Conservation (phyloP, 2,888 invertebrate genomes). For the Crocallis elinguaria region DNA sequence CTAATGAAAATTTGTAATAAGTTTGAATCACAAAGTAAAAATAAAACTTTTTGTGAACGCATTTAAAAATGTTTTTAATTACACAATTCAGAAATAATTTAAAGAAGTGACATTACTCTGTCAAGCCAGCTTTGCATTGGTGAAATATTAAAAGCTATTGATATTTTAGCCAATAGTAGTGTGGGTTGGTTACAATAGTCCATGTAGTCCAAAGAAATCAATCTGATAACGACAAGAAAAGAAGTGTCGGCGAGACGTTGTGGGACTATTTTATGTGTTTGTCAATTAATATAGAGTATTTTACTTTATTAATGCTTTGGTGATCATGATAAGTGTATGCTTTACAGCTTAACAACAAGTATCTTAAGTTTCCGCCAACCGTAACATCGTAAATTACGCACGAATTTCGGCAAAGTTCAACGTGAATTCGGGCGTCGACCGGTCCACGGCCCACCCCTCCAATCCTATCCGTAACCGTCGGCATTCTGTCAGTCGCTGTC, state of each 20-base stretch:
- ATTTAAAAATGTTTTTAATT: too few species aligned
- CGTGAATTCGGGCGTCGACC: constrained; percentile 82
- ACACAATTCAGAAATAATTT: too few species aligned
- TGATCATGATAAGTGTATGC: constrained; percentile 40
- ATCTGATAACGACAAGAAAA: constrained; percentile 36
- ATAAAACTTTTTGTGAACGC: too few species aligned
- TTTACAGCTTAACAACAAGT: constrained; percentile 38
- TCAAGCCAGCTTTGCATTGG: too few species aligned
- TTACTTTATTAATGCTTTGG: constrained; percentile 34
- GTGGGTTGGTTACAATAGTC: too few species aligned
- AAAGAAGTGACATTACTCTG: too few species aligned
- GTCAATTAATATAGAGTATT: constrained; percentile 47
- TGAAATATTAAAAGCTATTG: too few species aligned
- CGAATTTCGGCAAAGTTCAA: constrained; percentile 64
- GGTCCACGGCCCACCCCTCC: constrained; percentile 83
- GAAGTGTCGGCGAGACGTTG: constrained; percentile 52
- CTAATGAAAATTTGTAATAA: too few species aligned
- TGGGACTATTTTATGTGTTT: constrained; percentile 53
- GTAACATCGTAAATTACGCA: constrained; percentile 48
- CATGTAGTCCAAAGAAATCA: too few species aligned
- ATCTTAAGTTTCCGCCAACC: constrained; percentile 30
- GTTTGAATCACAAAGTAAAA: too few species aligned
- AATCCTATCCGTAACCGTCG: constrained; percentile 76
- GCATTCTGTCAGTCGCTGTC: constrained; percentile 60
- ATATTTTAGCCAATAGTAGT: too few species aligned